Percentiles rank a stretch among this genome's conserved stretches.
These are phyloP conservation scores for Tinea semifulvella DNA, from an alignment of 2,888 invertebrate species.

Conservation along the genomic window DNA sequence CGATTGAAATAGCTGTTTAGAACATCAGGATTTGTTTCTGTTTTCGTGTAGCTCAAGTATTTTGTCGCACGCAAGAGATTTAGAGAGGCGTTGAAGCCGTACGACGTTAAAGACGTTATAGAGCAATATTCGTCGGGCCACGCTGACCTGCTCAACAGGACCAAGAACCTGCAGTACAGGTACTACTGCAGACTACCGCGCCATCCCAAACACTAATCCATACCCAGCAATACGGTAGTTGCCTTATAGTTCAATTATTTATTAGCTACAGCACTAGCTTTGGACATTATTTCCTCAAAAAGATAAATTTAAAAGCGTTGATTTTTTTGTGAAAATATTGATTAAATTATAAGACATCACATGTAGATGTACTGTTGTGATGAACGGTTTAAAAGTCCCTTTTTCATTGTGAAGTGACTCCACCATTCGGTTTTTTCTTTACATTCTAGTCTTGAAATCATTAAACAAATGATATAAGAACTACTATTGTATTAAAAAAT, in stretches of 20 bases:
- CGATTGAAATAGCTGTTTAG: background rate
- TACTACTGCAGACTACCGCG: slow-evolving; percentile 42
- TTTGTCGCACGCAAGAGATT: slow-evolving; percentile 91
- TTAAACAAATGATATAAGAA: no score
- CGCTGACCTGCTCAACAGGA: slow-evolving; percentile 87
- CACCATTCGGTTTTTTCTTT: no score
- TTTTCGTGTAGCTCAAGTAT: slow-evolving; percentile 80
- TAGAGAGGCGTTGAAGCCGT: slow-evolving; percentile 91
- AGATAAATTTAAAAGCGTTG: no score
- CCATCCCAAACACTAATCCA: slow-evolving; percentile 2
- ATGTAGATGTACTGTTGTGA: no score
- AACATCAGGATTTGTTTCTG: slow-evolving; percentile 31
- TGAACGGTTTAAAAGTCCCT: no score
- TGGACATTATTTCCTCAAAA: no score
- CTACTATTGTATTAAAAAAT: no score
- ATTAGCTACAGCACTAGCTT: no score
- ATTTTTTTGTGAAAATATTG: no score
- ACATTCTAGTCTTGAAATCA: no score
- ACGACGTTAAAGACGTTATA: slow-evolving; percentile 94
- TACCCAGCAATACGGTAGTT: background rate
- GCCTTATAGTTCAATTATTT: background rate
- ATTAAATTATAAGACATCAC: no score
- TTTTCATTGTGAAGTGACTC: no score
- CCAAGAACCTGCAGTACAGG: slow-evolving; percentile 88
- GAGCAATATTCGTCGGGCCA: slow-evolving; percentile 91